Evolutionary conservation across 2,113 vertebrate species (phyloP), one percentile per base, ranked within the genome.

Genomic region (Syngnathoides biaculeatus): DNA sequence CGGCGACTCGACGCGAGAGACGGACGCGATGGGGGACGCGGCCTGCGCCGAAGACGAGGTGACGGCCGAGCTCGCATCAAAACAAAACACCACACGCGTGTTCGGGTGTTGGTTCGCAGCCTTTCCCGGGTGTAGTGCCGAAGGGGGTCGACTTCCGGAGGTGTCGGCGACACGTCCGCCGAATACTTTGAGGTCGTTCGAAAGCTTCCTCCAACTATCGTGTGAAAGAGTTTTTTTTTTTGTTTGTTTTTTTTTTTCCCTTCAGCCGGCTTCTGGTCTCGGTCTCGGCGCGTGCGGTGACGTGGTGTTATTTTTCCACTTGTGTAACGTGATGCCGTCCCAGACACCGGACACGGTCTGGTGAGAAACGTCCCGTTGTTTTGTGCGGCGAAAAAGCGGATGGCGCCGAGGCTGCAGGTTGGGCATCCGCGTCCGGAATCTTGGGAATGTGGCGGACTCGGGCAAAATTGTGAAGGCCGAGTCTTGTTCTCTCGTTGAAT

Each of bases 21-120:
- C 45, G 75, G 74, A 71, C 62, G 62, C 12, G 67, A 64, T 26
- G 66, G 78, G 67, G 55, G 39, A 65, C 69, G 8, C 45, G n/a
- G 74, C 77, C 20, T 11, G 61, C 14, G 85, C 52, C 4, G 87
- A 83, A 64, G 87, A 86, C 53, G 84, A 85, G 80, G 84, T 69
- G 39, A 56, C 4, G 1, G 22, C 22, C 1, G 30, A 35, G 30
- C 30, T 35, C 30, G 30, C 3, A n/a, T n/a, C n/a, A n/a, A n/a
- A n/a, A n/a, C n/a, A n/a, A n/a, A n/a, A n/a, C n/a, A n/a, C n/a
- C n/a, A 5, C 15, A 52, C 48, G 6, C 30, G 30, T 35, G 30
- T 35, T 35, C 30, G 30, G 4, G 3, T 22, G 10, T 50, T 50
- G 3, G 20, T 17, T 47, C 45, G 17, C 6, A 17, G 19, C 45